phyloP scores from a whole-genome alignment of 30 jellyfish, hydroid and myxozoan species.

The Chrysaora quinquecirrha region DNA sequence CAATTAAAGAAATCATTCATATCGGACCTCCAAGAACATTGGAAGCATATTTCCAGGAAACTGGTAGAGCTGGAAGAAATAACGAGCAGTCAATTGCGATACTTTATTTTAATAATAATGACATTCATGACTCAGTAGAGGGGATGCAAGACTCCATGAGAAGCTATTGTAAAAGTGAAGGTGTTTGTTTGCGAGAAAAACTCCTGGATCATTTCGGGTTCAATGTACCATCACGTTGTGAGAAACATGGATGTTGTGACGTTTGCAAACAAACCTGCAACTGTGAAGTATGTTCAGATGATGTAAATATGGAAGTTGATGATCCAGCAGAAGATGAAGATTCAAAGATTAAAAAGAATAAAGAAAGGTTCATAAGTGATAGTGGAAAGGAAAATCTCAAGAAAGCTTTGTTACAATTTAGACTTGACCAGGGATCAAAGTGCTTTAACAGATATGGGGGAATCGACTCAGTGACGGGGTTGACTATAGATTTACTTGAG shows the following conservation, averaged over 20 bases:
- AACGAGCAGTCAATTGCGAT: neutral
- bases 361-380: neutral
- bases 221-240: neutral
- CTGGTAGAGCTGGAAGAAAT: conserved; percentile 21
- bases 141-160: conserved; percentile 22
- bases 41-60: conserved; percentile 16
- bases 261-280: neutral
- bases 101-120: conserved; percentile 22
- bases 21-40: conserved; percentile 13
- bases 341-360: no score
- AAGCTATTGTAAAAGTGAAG: conserved; percentile 5
- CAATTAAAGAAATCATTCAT: neutral
- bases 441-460: neutral
- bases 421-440: neutral
- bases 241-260: neutral
- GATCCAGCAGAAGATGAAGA: neutral
- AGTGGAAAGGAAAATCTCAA: neutral
- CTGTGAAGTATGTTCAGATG: neutral
- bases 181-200: conserved; percentile 15
- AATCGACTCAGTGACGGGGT: conserved; percentile 1
- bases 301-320: neutral
- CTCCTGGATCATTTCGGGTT: conserved; percentile 17
- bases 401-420: neutral
- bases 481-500: neutral
- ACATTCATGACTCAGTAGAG: conserved; percentile 1